Evolutionary conservation across 1,140 invertebrate species (phyloP).

Genomic region (Bombyx mori): DNA sequence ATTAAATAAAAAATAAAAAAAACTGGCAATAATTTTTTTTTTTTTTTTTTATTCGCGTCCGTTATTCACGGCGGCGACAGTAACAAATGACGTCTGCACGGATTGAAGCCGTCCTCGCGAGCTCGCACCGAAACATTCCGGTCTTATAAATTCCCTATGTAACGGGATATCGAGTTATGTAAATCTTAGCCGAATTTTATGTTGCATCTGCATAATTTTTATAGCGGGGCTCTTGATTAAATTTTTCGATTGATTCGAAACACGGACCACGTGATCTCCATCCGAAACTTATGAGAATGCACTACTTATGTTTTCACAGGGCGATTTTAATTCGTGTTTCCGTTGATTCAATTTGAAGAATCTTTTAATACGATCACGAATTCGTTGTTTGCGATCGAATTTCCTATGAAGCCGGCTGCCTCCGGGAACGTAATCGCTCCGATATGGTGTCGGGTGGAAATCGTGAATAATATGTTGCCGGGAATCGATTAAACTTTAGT

Average conservation of each 20-base stretch:
- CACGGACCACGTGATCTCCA: too few relatives aligned
- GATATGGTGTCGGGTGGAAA: not conserved
- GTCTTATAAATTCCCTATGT: constrained; percentile 59
- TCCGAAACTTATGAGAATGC: too few relatives aligned
- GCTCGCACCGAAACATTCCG: constrained; percentile 37
- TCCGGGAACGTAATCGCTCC: too few relatives aligned
- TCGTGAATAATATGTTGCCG: constrained; percentile 4
- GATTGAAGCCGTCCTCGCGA: constrained; percentile 27
- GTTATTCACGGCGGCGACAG: constrained; percentile 48
- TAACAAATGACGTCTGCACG: constrained; percentile 33
- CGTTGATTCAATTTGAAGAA: too few relatives aligned
- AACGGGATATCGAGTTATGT: constrained; percentile 68
- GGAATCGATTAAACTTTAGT: constrained; percentile 24
- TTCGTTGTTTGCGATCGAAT: too few relatives aligned
- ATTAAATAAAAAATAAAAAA: constrained; percentile 44
- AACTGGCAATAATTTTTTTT: constrained; percentile 59
- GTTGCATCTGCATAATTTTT: constrained; percentile 35
- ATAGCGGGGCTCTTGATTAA: constrained; percentile 44
- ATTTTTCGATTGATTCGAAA: constrained; percentile 16
- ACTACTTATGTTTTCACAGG: too few relatives aligned
- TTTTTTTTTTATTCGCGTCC: constrained; percentile 57
- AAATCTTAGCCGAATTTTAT: constrained; percentile 66
- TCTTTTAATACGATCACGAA: too few relatives aligned
- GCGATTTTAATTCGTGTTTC: too few relatives aligned
- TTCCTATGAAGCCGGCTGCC: too few relatives aligned